phyloP scores from a whole-genome alignment of 2,113 vertebrate species.

The Halcyon malimbica region DNA sequence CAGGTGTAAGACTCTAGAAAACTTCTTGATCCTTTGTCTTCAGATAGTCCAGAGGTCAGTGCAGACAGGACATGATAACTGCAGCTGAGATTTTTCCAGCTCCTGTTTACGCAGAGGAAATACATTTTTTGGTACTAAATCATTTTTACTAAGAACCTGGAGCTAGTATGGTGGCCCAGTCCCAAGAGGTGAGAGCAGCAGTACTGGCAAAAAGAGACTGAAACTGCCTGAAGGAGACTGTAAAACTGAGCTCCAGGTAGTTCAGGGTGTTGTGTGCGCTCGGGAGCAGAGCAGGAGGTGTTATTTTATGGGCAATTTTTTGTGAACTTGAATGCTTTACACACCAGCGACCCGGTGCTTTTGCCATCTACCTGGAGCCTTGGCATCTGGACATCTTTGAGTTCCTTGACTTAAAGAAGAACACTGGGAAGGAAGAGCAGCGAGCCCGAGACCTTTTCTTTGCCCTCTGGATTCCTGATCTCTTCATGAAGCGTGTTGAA shows the following conservation, averaged over 20 bases:
- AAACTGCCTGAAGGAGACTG: background rate
- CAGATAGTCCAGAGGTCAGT: background rate
- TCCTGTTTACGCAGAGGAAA: background rate
- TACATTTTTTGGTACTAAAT: background rate
- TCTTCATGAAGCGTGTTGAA: constrained; percentile 97
- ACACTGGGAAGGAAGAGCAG: constrained; percentile 97
- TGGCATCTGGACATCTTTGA: constrained; percentile 97
- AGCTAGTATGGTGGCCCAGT: background rate
- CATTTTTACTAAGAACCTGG: background rate
- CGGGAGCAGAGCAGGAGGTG: background rate
- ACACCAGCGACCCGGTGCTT: constrained; percentile 92
- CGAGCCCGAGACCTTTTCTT: constrained; percentile 95
- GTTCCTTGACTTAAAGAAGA: constrained; percentile 96
- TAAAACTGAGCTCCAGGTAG: no score
- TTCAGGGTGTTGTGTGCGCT: background rate
- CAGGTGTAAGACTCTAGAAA: background rate
- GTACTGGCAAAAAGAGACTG: fast-evolving
- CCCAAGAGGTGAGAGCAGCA: background rate
- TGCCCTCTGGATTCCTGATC: constrained; percentile 96
- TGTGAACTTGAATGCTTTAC: background rate
- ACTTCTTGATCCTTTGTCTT: background rate
- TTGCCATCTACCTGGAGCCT: constrained; percentile 95
- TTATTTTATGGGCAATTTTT: background rate
- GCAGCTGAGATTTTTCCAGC: background rate
- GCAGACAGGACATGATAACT: no score